phyloP scores from a whole-genome alignment of 2,113 vertebrate species.

The Microtus montanus region DNA sequence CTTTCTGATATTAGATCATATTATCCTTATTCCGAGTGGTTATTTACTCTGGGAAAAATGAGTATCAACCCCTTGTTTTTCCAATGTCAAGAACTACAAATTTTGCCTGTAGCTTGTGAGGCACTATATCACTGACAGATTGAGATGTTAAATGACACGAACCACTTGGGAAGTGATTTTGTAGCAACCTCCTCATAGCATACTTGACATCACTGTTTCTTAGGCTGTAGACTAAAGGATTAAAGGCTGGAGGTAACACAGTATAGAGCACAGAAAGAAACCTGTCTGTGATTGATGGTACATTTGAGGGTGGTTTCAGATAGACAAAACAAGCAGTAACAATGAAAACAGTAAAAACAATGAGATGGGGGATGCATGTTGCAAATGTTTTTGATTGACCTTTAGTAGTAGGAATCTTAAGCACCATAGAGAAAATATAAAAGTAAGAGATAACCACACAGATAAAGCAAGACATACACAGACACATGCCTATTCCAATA shows the following conservation, averaged over 20 bases:
- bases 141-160: neutral
- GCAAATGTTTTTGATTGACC: conserved; percentile 25
- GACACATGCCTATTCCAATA: conserved; percentile 34
- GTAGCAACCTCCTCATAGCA: conserved; percentile 11
- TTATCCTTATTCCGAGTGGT: neutral
- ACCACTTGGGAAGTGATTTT: neutral
- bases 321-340: conserved; percentile 65
- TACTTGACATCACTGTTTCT: conserved; percentile 60
- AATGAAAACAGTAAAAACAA: conserved; percentile 65
- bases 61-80: neutral
- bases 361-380: conserved; percentile 66
- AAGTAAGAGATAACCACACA: conserved; percentile 69
- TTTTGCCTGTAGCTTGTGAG: neutral
- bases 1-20: neutral
- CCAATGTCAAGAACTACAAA: neutral
- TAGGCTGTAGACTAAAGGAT: conserved; percentile 49
- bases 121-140: neutral
- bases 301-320: conserved; percentile 26
- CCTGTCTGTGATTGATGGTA: conserved; percentile 12
- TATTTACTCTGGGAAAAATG: neutral
- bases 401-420: conserved; percentile 50
- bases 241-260: conserved; percentile 62
- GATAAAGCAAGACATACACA: conserved; percentile 50
- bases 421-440: conserved; percentile 60
- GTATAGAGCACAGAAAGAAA: conserved; percentile 60